Evolutionary conservation across 2,888 invertebrate genomes (phyloP), one percentile per base, ranked within the genome.

Genomic region (Synanthedon andrenaeformis): DNA sequence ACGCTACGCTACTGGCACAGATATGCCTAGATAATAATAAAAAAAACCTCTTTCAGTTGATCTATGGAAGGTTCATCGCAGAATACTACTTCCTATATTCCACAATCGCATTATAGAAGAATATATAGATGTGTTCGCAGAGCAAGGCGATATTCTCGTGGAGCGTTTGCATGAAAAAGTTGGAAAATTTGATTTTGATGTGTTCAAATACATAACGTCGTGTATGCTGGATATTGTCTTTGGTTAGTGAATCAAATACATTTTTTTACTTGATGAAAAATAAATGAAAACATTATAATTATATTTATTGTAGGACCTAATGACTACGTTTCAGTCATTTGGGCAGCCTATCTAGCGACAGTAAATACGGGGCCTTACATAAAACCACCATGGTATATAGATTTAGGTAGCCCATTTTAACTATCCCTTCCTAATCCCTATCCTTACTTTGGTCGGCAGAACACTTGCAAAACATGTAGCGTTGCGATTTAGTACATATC

Each of bases 221-320:
- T 91, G 90, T 65, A 89, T 90, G 62, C 70, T 92, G 62, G 91
- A 91, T 66, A 89, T 91, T 55, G 90, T 91, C 19, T 91, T 90
- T 66, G 90, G 91, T 91, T 70, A 75, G 74, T 61, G 23, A 45
- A 10, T 35, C 35, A 2, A 35, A 10, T 35, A 5, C 14, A 1
- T n/a, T 55, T n/a, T 23, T 42, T 10, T 13, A 41, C 3, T 50
- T 12, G n/a, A 50, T 6, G 5, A 19, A 17, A 54, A 12, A 23
- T 23, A 35, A 54, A 52, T 17, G n/a, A 23, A 23, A 19, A 42
- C 10, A 12, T 19, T n/a, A n/a, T n/a, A n/a, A n/a, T n/a, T n/a
- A n/a, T n/a, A 17, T 17, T 17, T 17, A 17, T 17, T 17, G 17
- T 17, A 2, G 17, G 17, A 17, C 1, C 17, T n/a, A n/a, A n/a